phyloP scores from a whole-genome alignment of 2,113 vertebrate species.

The Aleadryas rufinucha region DNA sequence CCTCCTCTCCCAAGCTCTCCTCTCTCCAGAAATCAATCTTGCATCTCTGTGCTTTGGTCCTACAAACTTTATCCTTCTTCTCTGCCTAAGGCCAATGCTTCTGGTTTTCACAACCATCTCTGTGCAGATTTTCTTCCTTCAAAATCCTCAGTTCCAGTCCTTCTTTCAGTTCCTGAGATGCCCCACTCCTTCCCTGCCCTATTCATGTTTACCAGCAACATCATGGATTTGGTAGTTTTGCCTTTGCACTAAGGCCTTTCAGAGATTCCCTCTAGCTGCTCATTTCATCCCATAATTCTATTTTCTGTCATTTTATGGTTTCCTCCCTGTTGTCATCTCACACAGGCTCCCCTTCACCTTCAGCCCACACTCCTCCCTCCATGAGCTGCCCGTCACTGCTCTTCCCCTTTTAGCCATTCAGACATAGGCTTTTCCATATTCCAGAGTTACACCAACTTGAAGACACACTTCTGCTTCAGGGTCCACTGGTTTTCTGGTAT shows the following conservation, averaged over 20 bases:
- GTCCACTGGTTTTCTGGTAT: not conserved
- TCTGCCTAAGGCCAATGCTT: not conserved
- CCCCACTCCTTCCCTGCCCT: not conserved
- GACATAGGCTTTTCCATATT: not conserved
- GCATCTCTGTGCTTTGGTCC: not conserved
- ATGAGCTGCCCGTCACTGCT: not conserved
- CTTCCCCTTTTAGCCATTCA: not conserved
- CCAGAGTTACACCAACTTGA: not conserved
- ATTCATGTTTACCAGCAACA: not conserved
- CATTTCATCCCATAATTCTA: not conserved
- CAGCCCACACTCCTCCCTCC: not conserved
- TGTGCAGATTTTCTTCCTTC: not conserved
- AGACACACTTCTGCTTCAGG: not conserved
- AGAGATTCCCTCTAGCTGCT: not conserved
- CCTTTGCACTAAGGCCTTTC: not conserved
- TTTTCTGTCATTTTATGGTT: not conserved
- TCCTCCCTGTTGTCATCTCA: not conserved
- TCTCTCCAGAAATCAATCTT: not conserved
- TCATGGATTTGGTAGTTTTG: not conserved
- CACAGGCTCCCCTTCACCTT: not conserved
- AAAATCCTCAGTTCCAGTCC: not conserved
- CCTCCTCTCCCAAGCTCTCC: not conserved
- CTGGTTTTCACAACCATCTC: not conserved
- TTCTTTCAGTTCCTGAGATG: not conserved
- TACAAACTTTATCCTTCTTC: not conserved